Evolutionary conservation across 2,888 invertebrate genomes (phyloP), one percentile per base, ranked within the genome.

Genomic region (Drosophila yooni): DNA sequence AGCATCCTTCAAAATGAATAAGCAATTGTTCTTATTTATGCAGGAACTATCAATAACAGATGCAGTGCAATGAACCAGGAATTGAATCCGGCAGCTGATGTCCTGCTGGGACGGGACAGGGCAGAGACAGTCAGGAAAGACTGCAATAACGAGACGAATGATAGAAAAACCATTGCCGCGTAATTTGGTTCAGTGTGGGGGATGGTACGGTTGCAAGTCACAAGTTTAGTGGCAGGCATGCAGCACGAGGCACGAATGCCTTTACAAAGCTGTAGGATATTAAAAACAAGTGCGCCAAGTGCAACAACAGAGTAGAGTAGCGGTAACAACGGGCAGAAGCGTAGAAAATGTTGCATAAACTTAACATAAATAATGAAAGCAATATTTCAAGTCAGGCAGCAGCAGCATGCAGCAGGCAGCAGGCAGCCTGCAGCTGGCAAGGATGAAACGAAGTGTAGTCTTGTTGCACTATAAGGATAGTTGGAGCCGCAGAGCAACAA

Each of bases 361-460:
- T 88, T 82, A 88, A 86, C 86, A 86, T 86, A 86, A 86, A 86
- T 86, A 86, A 86, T 90, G 90, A 76, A 86, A 88, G 90, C 86
- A 89, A 85, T 90, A 85, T 85, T 85, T 85, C 88, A 85, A 64
- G 21, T 52, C 40, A 43, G 18, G n/a, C 70, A 69, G 62, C 68
- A 52, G 61, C 54, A 54, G 40, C 31, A 38, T 15, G 38, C 31
- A 54, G 54, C n/a, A 27, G 0, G 43, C 51, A 46, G 43, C 57
- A 57, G 40, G 54, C 58, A 31, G 63, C 56, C 56, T 25, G 46
- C 56, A 29, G 56, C 38, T 40, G 56, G 56, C 56, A 56, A 57
- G 70, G 70, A 76, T 63, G 69, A 82, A 79, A 72, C 85, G 74
- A 82, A 76, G 70, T 70, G 62, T 21, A 77, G 59, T 65, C 60